Evolutionary conservation across 2,888 invertebrate genomes (phyloP).

Genomic region (Pedicia rivosa): DNA sequence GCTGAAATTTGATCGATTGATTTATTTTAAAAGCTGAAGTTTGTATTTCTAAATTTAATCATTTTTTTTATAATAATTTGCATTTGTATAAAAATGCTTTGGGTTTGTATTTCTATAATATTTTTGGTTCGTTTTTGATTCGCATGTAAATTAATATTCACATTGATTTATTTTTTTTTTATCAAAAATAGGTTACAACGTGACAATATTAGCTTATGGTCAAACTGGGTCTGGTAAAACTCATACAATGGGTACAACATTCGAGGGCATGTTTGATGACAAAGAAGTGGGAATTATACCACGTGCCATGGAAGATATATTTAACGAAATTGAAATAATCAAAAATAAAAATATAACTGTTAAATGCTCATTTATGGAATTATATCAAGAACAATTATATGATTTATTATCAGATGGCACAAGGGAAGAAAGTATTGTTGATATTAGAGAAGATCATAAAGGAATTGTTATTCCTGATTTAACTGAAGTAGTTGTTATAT

Average conservation of each 20-base stretch:
- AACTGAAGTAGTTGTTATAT: conserved; percentile 44
- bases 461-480: conserved; percentile 45
- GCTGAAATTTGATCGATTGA: no score
- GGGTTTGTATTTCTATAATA: no score
- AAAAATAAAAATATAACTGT: conserved; percentile 35
- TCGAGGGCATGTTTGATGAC: conserved; percentile 40
- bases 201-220: conserved; percentile 86
- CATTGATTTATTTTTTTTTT: no score
- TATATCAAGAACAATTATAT: conserved; percentile 78
- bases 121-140: no score
- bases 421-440: conserved; percentile 54
- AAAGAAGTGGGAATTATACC: conserved; percentile 73
- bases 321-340: conserved; percentile 37
- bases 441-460: conserved; percentile 64
- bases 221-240: conserved; percentile 94
- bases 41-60: no score
- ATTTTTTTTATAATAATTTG: no score
- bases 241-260: conserved; percentile 79
- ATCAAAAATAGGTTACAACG: conserved; percentile 90
- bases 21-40: no score
- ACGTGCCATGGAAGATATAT: conserved; percentile 67
- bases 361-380: conserved; percentile 70
- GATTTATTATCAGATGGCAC: conserved; percentile 60
- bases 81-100: no score
- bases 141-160: no score